These are phyloP conservation scores for Trematomus loennbergii DNA, from an alignment of 2,113 vertebrate species.

Conservation along the genomic window DNA sequence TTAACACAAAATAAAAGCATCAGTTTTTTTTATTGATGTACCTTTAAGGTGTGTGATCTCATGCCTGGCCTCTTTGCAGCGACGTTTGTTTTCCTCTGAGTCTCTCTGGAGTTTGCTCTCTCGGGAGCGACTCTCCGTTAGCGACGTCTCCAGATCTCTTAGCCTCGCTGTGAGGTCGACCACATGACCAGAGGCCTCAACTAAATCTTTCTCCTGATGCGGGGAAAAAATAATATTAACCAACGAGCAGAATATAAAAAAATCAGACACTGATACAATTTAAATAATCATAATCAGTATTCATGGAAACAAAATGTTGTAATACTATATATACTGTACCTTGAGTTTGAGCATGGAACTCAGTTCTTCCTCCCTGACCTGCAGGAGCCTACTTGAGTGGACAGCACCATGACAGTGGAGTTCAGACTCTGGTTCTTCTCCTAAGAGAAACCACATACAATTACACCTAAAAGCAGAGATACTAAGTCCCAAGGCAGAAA, in stretches of 20 bases:
- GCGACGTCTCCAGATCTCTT: conserved; percentile 75
- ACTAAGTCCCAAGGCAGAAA: too few relatives aligned
- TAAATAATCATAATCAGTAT: not conserved
- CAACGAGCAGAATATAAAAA: not conserved
- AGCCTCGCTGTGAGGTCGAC: conserved; percentile 83
- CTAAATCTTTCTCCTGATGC: conserved; percentile 87
- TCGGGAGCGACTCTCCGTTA: conserved; percentile 72
- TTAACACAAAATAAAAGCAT: not conserved
- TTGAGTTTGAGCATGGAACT: conserved; percentile 89
- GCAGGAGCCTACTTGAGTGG: conserved; percentile 88
- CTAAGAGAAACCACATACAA: conserved; percentile 67
- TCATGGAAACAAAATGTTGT: not conserved
- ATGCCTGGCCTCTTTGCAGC: conserved; percentile 76
- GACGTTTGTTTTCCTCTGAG: conserved; percentile 81
- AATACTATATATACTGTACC: conserved; percentile 86
- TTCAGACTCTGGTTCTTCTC: conserved; percentile 88
- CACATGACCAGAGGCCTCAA: conserved; percentile 86
- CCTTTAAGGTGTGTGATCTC: conserved; percentile 86
- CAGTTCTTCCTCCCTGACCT: conserved; percentile 91
- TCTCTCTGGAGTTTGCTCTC: conserved; percentile 83
- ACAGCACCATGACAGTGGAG: conserved; percentile 85
- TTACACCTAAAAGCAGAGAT: not conserved
- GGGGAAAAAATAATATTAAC: not conserved
- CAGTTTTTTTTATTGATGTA: conserved; percentile 46
- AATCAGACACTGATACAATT: not conserved